phyloP scores from a whole-genome alignment of 2,797 vertebrate species.

The Rhinella marina region DNA sequence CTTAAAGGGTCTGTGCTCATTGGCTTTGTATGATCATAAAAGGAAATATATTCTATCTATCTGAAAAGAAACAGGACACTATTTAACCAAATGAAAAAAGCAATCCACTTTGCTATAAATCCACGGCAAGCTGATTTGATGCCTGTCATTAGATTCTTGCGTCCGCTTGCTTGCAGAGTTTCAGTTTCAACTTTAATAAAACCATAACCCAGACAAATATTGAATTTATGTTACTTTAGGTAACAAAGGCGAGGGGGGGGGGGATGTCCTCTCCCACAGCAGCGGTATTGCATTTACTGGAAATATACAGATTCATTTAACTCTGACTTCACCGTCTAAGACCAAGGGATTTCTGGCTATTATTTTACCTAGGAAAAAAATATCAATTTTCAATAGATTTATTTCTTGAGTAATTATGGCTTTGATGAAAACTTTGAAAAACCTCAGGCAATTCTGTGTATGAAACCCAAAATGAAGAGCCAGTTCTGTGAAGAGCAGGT shows the following conservation, averaged over 20 bases:
- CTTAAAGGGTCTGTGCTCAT: background rate
- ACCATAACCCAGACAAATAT: constrained; percentile 42
- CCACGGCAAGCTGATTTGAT: background rate
- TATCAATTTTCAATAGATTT: background rate
- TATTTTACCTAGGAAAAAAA: background rate
- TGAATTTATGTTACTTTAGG: constrained; percentile 24
- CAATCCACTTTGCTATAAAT: background rate
- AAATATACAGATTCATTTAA: constrained; percentile 34
- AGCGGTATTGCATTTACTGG: background rate
- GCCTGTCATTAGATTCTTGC: background rate
- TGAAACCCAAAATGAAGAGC: background rate
- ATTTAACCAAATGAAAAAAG: background rate
- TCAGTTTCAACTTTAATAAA: constrained; percentile 33
- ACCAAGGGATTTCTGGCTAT: background rate
- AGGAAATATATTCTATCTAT: background rate
- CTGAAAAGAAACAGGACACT: background rate
- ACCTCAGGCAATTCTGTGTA: constrained; percentile 27
- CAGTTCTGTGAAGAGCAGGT: background rate
- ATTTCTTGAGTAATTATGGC: constrained; percentile 31
- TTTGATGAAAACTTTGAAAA: constrained; percentile 13
- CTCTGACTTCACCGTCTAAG: background rate
- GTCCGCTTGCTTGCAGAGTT: background rate
- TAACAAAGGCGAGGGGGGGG: background rate
- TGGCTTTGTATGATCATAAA: background rate
- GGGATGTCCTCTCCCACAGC: background rate